Percentiles rank a stretch among this genome's conserved stretches.
Evolutionary conservation across 2,888 invertebrate genomes (phyloP).

Genomic region (Tupiocoris notatus): DNA sequence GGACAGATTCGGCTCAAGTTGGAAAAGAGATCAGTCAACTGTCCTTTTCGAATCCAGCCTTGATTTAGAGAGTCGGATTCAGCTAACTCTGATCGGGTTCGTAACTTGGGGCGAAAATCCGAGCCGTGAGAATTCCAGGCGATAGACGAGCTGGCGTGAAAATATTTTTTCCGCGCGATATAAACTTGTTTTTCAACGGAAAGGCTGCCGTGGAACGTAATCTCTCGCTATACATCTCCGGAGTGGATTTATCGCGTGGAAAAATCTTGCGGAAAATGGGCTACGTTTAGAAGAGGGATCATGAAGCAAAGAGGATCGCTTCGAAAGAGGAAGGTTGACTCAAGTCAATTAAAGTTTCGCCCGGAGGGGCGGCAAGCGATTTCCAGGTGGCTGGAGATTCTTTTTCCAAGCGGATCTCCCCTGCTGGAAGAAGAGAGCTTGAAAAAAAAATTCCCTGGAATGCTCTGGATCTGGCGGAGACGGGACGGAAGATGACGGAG

Average conservation of each 20-base stretch:
- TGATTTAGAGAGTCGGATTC: no score
- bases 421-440: constrained; percentile 23
- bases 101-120: not conserved
- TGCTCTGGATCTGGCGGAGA: not conserved
- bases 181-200: constrained; percentile 39
- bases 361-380: constrained; percentile 19
- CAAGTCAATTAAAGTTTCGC: constrained; percentile 42
- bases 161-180: constrained; percentile 41
- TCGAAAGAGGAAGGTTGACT: constrained; percentile 14
- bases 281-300: not conserved
- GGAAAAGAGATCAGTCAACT: no score
- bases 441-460: constrained; percentile 21
- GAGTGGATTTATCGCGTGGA: constrained; percentile 40
- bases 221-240: constrained; percentile 37
- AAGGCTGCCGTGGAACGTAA: constrained; percentile 32
- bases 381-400: constrained; percentile 39
- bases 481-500: not conserved
- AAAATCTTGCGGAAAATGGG: constrained; percentile 36
- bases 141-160: constrained; percentile 34
- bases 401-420: constrained; percentile 18
- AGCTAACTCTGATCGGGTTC: no score
- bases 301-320: not conserved
- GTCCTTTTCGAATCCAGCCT: no score
- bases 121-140: not conserved
- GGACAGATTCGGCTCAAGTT: no score